Evolutionary conservation across 2,113 vertebrate species (phyloP).

Genomic region (Halichoeres trimaculatus): DNA sequence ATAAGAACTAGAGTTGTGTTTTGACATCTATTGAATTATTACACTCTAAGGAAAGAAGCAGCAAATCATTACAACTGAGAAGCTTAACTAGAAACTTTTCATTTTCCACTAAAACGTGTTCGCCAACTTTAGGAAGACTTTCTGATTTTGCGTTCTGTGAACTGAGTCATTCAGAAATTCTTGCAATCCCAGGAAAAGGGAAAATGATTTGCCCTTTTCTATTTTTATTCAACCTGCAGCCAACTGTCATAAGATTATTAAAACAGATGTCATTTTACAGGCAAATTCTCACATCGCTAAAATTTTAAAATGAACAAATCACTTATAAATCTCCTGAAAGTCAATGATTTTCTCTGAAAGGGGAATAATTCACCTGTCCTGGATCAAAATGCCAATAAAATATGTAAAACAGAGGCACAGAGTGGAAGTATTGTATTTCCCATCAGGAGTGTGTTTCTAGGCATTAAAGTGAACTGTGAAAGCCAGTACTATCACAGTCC

Average conservation of each 20-base stretch:
- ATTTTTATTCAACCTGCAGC: background rate
- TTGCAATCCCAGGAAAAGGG: background rate
- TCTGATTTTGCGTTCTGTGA: no score
- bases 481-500: conserved; percentile 37
- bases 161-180: no score
- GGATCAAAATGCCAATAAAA: conserved; percentile 31
- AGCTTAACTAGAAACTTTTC: no score
- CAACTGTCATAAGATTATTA: conserved; percentile 15
- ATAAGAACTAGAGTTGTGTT: no score
- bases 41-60: no score
- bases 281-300: conserved; percentile 6
- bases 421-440: conserved; percentile 45
- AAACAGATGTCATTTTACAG: conserved; percentile 38
- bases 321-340: background rate
- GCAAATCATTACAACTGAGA: no score
- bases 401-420: conserved; percentile 13
- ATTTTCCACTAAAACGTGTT: no score
- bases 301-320: conserved; percentile 45
- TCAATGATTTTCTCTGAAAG: background rate
- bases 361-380: conserved; percentile 16
- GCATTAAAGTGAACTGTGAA: conserved; percentile 38
- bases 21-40: no score
- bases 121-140: no score
- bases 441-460: conserved; percentile 48
- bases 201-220: background rate